phyloP scores from a whole-genome alignment of 1,140 invertebrate genomes.

The Drosophila erecta region DNA sequence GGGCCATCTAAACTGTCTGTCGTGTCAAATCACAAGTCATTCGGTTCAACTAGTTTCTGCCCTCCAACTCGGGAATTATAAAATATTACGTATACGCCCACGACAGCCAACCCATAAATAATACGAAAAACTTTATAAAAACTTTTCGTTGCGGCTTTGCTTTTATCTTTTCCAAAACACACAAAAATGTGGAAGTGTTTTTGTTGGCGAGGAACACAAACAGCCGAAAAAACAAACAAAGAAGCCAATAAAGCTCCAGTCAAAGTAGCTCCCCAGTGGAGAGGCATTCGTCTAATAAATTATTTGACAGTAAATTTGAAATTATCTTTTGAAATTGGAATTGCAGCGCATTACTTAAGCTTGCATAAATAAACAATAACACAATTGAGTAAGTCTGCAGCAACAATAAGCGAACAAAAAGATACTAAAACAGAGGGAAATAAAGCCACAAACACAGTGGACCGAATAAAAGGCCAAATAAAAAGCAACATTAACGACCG shows the following conservation, averaged over 20 bases:
- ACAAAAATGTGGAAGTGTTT: slow-evolving; percentile 43
- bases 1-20: slow-evolving; percentile 20
- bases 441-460: slow-evolving; percentile 41
- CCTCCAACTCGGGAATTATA: slow-evolving; percentile 46
- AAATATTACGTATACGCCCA: slow-evolving; percentile 79
- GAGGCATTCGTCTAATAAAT: slow-evolving; percentile 66
- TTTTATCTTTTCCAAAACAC: slow-evolving; percentile 65
- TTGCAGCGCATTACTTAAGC: slow-evolving; percentile 77
- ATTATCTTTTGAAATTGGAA: slow-evolving; percentile 74
- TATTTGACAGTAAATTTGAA: slow-evolving; percentile 73
- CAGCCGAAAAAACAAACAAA: slow-evolving; percentile 41
- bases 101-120: slow-evolving; percentile 60
- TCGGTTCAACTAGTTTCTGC: slow-evolving; percentile 33
- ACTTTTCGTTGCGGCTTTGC: slow-evolving; percentile 57
- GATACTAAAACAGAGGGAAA: slow-evolving; percentile 38
- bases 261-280: slow-evolving; percentile 28
- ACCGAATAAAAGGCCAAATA: slow-evolving; percentile 71
- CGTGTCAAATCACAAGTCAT: slow-evolving; percentile 37
- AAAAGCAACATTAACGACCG: slow-evolving; percentile 80
- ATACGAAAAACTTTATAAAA: slow-evolving; percentile 58
- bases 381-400: slow-evolving; percentile 74
- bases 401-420: slow-evolving; percentile 26
- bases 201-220: slow-evolving; percentile 37
- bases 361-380: slow-evolving; percentile 80
- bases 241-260: slow-evolving; percentile 46